Conservation (phyloP, 2,888 invertebrate species). For the Acleris literana region DNA sequence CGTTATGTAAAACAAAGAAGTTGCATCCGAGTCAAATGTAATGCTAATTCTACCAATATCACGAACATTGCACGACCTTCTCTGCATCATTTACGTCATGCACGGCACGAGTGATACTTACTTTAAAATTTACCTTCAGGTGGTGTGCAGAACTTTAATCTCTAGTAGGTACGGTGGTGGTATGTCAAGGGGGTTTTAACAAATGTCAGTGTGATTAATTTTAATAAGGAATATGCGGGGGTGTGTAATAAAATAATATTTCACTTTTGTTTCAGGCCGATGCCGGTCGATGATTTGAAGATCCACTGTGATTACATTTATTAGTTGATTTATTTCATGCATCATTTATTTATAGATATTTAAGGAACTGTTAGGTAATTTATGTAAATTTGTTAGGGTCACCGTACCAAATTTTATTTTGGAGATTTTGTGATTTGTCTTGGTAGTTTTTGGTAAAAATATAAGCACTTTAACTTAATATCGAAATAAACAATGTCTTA, state of each 20-base stretch:
- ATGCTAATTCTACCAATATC: constrained; percentile 10
- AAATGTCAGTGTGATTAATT: not conserved
- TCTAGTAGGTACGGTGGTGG: constrained; percentile 12
- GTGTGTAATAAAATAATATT: not conserved
- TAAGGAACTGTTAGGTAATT: not conserved
- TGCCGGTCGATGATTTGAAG: constrained; percentile 50
- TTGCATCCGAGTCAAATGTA: constrained; percentile 1
- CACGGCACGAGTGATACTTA: constrained; percentile 35
- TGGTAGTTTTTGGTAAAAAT: too few species aligned
- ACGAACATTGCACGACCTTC: constrained; percentile 5
- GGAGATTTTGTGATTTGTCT: too few species aligned
- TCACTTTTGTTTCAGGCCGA: constrained; percentile 52
- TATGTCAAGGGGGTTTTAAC: constrained; percentile 6
- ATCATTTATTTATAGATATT: constrained; percentile 1
- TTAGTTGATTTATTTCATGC: not conserved
- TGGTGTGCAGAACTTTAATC: constrained; percentile 25
- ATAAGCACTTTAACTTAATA: too few species aligned
- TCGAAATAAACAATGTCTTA: too few species aligned
- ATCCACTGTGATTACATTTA: constrained; percentile 12
- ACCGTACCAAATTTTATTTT: too few species aligned
- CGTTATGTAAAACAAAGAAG: constrained; percentile 13
- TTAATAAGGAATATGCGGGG: not conserved
- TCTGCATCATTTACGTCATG: constrained; percentile 10
- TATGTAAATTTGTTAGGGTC: too few species aligned
- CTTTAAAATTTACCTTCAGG: not conserved